Conservation (phyloP, 2,888 invertebrate genomes). For the Phortica magna region DNA sequence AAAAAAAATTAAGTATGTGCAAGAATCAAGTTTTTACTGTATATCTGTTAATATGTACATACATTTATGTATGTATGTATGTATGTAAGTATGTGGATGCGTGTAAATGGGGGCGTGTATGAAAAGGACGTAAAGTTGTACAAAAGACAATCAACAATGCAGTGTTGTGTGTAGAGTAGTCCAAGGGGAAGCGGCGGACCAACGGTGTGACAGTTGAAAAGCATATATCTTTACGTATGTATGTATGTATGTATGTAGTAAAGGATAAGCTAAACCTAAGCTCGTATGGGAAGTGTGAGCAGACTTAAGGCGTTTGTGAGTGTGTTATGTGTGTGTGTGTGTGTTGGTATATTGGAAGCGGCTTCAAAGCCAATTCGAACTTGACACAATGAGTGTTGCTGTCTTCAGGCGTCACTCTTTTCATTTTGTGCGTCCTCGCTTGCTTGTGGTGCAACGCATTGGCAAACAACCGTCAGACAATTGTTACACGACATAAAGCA, state of each 20-base stretch:
- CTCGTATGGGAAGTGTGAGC: slow-evolving; percentile 5
- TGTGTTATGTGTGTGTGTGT: background rate
- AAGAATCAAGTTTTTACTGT: too few species aligned
- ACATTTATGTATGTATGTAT: background rate
- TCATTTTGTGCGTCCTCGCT: background rate
- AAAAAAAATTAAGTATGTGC: too few species aligned
- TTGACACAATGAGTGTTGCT: slow-evolving; percentile 34
- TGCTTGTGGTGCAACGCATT: background rate
- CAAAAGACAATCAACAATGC: slow-evolving; percentile 34
- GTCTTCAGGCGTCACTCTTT: slow-evolving; percentile 2
- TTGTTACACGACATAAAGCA: slow-evolving; percentile 10
- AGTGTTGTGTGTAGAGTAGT: background rate
- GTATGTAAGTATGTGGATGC: background rate
- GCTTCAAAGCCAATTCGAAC: slow-evolving; percentile 23
- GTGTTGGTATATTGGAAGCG: background rate
- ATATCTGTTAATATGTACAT: too few species aligned
- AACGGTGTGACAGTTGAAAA: background rate
- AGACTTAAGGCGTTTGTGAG: background rate
- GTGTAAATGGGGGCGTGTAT: background rate
- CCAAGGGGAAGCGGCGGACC: background rate
- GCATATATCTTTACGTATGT: background rate
- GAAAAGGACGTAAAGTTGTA: slow-evolving; percentile 3
- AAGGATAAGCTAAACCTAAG: slow-evolving; percentile 17
- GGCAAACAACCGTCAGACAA: slow-evolving; percentile 13
- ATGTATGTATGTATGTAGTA: slow-evolving; percentile 1